Evolutionary conservation across 2,888 invertebrate species (phyloP), one percentile per base, ranked within the genome.

Genomic region (Adelognathus sp.): DNA sequence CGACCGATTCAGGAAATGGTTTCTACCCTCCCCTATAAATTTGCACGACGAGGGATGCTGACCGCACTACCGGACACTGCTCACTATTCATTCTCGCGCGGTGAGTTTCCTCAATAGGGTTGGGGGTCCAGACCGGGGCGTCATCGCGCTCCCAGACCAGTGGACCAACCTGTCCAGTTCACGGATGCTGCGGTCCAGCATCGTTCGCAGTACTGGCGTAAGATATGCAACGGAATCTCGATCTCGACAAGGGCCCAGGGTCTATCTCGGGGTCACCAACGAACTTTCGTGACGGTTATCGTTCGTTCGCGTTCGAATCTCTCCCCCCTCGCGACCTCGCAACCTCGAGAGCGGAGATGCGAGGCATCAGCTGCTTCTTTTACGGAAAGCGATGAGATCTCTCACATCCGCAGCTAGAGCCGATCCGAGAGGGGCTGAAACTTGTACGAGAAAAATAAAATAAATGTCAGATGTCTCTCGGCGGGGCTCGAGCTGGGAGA

Each of bases 201-300:
- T 41, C 67, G 24, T 36, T 56, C 33, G 64, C 14, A 39, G 33
- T 70, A 76, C 76, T 67, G 69, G 66, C 71, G 74, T 83, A 81
- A 81, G 77, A 80, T 83, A 83, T 84, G 80, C 84, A 83, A 81
- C 77, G 80, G 81, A 81, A 82, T 83, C 81, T 64, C 69, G 73
- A 74, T 76, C 71, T 79, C 75, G 41, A 66, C 69, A 31, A 56
- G 76, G 61, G 36, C 50, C 50, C 39, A 81, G 81, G 78, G 75
- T 80, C 80, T 11, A 67, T 54, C 70, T 36, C 77, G 79, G 67
- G 84, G 83, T 84, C 81, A 84, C 83, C 83, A 84, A 84, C 84
- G 83, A 80, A 78, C 78, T 79, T 81, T 71, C 60, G 52, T 76
- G 81, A 80, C 83, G 81, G 83, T 84, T 84, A 79, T 84, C 78